These are phyloP conservation scores for Sclerodermus sp. DNA, from an alignment of 2,888 invertebrate genomes.

Conservation along the genomic window DNA sequence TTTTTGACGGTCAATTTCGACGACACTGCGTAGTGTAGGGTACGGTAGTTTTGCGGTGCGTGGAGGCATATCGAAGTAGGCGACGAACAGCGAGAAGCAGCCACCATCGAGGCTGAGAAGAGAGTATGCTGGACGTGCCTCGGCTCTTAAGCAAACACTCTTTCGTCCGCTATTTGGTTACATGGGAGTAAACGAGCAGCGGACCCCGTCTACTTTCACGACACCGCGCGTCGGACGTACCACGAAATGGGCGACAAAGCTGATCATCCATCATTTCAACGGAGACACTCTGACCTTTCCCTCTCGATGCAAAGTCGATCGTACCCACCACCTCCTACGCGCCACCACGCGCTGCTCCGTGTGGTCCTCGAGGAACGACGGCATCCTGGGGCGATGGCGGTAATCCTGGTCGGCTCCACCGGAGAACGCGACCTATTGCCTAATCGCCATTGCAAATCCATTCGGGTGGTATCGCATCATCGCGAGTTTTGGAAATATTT, in stretches of 20 bases:
- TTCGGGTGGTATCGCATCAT: too few relatives aligned
- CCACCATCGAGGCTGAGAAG: too few relatives aligned
- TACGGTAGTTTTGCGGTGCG: neutral
- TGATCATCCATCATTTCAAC: constrained; percentile 25
- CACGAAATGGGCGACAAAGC: constrained; percentile 13
- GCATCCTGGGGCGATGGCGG: too few relatives aligned
- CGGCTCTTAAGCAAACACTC: constrained; percentile 39
- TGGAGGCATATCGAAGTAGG: neutral
- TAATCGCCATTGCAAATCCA: too few relatives aligned
- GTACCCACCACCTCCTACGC: too few relatives aligned
- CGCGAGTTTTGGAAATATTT: too few relatives aligned
- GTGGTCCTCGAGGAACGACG: too few relatives aligned
- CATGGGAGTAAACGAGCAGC: constrained; percentile 23
- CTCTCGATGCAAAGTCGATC: too few relatives aligned
- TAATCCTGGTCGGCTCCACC: too few relatives aligned
- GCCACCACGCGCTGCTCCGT: too few relatives aligned
- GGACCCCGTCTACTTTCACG: constrained; percentile 24
- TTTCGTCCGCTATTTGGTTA: constrained; percentile 33
- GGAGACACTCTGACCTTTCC: neutral
- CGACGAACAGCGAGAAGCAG: constrained; percentile 6
- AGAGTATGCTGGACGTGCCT: constrained; percentile 35
- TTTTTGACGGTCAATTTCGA: neutral
- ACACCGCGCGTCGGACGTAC: constrained; percentile 11
- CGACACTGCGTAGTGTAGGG: too few relatives aligned
- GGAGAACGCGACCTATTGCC: too few relatives aligned